Base-by-base conservation (phyloP, 2,113 vertebrate genomes). In the Baryphthengus martii region DNA sequence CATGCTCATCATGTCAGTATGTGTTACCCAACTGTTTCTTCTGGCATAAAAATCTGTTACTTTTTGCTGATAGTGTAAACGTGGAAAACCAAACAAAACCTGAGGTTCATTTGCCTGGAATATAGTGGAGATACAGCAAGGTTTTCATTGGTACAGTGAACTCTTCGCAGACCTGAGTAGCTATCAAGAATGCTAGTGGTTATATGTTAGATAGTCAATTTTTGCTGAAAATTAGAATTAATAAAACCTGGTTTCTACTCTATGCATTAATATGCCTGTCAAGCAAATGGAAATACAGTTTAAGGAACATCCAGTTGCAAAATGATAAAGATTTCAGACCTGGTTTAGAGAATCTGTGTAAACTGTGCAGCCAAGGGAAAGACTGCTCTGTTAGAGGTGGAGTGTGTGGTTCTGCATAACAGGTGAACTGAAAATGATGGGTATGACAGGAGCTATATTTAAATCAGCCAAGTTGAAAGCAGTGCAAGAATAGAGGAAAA, bases 401-500 rank as follows among this genome's bases (percentile, higher is more conserved):
- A 68, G 44, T 70, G 56, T 78, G 85, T 77, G 79, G 76, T 96
- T 94, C 89, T 93, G 76, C 88, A 24, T 90, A 92, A 68, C 85
- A 92, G 88, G 96, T 95, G 83, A 96, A 92, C 92, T 89, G 95
- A 78, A 96, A 93, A 92, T 92, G 92, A 92, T 81, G 65, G 49
- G 8, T 84, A 45, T 95, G 95, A 93, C 93, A 92, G 83, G 76
- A 94, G 83, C 83, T 94, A 63, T 94, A 94, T 96, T 94, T 96
- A 96, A 94, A 96, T 90, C 53, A 90, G 61, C 47, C 0, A 2
- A 84, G 52, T 45, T 92, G 82, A 96, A 90, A 95, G 85, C 92
- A 56, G 76, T 85, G 47, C 50, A 88, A 67, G 75, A 94, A 84
- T 19, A 89, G 92, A 84, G 83, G 88, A 68, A 95, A 87, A 95